A percentile compares a stretch with the other conserved stretches of the same genome.
Evolutionary conservation across 2,797 vertebrate species (phyloP).

Genomic region (Etheostoma perlongum): DNA sequence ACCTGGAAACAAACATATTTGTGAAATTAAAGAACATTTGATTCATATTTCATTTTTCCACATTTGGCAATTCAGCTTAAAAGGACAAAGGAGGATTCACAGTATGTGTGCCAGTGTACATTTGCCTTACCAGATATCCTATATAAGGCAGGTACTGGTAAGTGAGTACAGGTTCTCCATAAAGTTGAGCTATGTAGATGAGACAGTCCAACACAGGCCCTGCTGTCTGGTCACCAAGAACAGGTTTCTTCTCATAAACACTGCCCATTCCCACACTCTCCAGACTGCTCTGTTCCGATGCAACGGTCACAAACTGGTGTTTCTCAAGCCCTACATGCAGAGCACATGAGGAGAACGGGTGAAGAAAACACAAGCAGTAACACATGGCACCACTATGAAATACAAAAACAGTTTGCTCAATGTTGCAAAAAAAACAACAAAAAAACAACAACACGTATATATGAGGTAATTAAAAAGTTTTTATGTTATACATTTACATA

Average conservation of each 20-base stretch:
- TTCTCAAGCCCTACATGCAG: conserved; percentile 86
- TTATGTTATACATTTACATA: conserved; percentile 63
- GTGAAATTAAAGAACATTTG: background rate
- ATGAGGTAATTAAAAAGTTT: background rate
- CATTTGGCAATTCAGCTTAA: background rate
- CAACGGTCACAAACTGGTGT: conserved; percentile 90
- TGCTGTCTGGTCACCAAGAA: conserved; percentile 93
- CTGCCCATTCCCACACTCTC: conserved; percentile 88
- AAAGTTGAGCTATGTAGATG: conserved; percentile 94
- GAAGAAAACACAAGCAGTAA: background rate
- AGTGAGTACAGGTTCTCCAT: conserved; percentile 97
- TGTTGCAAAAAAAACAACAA: background rate
- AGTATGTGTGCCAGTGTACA: background rate
- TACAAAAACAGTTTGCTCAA: background rate
- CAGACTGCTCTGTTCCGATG: conserved; percentile 83
- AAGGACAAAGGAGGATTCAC: background rate
- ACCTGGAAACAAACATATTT: conserved; percentile 83
- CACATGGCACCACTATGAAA: background rate
- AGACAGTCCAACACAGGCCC: conserved; percentile 94
- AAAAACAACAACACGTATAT: no score
- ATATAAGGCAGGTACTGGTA: conserved; percentile 99
- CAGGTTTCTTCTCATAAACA: conserved; percentile 92
- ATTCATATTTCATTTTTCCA: background rate
- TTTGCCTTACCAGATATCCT: conserved; percentile 91
- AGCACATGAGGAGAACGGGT: background rate